Evolutionary conservation across 2,888 invertebrate genomes (phyloP), one percentile per base, ranked within the genome.

Genomic region (Ophion ellenae): DNA sequence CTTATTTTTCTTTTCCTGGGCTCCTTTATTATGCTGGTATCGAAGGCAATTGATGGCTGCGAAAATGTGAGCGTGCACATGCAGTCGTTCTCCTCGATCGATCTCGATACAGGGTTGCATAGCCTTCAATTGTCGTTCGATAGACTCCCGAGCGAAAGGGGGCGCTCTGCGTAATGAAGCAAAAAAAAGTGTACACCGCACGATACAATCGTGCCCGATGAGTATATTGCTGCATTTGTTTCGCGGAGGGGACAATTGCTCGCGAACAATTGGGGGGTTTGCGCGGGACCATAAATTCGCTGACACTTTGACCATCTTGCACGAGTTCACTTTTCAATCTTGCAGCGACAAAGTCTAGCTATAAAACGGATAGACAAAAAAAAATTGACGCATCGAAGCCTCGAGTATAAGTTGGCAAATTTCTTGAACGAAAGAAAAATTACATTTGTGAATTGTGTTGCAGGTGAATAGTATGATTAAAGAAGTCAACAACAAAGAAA

Each of bases 391-490:
- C 1, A 9, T 40, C 40, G 9, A 40, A 40, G 1, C 9, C 7
- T 40, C 9, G 1, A 40, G 40, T 40, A 40, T 40, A 9, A 40
- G 17, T 69, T 24, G 45, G 17, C 0, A 3, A 40, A 24, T 28
- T 53, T 7, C 17, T 53, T 9, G 24, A 24, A 64, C n/a, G 20
- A 20, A 24, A 64, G 63, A 24, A 24, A 64, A 64, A 64, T 4
- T 11, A 64, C 6, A 7, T n/a, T 53, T n/a, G 2, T 17, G 11
- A 9, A 28, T 17, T 45, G 14, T 84, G 84, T 92, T 90, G 5
- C 92, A 93, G 93, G 89, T 90, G 89, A 93, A 93, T 93, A 93
- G 92, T 93, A 93, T 93, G 93, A 90, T 90, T 91, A 93, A 91
- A 91, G 92, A 91, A 92, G 90, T 90, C 88, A 90, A 90, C 88